Percentiles rank a stretch among this genome's conserved stretches.
These are phyloP conservation scores for Lithosia quadra DNA, from an alignment of 2,888 invertebrate species.

Conservation along the genomic window DNA sequence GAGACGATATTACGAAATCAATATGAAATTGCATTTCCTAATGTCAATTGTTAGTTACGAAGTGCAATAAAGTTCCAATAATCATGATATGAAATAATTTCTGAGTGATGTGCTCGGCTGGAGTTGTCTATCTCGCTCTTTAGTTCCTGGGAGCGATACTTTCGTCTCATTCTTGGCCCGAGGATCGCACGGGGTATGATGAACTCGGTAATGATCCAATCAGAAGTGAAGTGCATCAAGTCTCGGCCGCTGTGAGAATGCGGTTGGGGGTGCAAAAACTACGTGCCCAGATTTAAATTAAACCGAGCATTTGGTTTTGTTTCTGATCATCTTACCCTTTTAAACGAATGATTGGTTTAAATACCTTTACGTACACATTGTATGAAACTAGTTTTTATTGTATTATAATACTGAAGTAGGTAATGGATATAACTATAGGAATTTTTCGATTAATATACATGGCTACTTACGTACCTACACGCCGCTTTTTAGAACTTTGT, in stretches of 20 bases:
- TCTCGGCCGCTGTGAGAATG: slow-evolving; percentile 85
- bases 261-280: slow-evolving; percentile 87
- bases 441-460: background rate
- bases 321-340: slow-evolving; percentile 66
- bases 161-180: slow-evolving; percentile 74
- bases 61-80: slow-evolving; percentile 87
- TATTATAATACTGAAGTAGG: background rate
- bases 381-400: background rate
- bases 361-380: slow-evolving; percentile 23
- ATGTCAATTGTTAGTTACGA: slow-evolving; percentile 87
- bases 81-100: slow-evolving; percentile 87
- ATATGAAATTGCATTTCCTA: slow-evolving; percentile 87
- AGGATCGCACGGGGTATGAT: slow-evolving; percentile 86
- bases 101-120: slow-evolving; percentile 78
- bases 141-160: slow-evolving; percentile 43
- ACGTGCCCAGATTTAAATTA: slow-evolving; percentile 84
- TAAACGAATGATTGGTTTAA: slow-evolving; percentile 46
- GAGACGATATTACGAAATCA: slow-evolving; percentile 83
- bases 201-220: slow-evolving; percentile 88
- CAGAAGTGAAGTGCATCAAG: slow-evolving; percentile 86
- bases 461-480: background rate
- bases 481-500: background rate
- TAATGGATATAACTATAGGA: background rate
- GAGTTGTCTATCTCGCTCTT: slow-evolving; percentile 62
- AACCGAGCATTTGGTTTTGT: slow-evolving; percentile 81